phyloP scores from a whole-genome alignment of 2,888 invertebrate species.

The Catocala sponsa region DNA sequence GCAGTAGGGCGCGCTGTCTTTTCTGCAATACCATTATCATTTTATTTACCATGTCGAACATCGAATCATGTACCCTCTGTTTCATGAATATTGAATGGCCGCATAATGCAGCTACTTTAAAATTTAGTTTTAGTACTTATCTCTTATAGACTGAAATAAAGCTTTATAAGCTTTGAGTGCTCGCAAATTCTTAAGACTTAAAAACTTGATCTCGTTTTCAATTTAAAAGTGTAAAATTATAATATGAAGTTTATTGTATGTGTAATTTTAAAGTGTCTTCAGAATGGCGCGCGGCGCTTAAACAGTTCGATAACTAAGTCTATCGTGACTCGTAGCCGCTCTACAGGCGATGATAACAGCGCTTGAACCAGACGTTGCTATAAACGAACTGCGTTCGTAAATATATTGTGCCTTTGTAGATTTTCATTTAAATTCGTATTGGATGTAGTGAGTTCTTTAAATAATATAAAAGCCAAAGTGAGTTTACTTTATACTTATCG shows the following conservation, averaged over 20 bases:
- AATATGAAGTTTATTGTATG: conserved; percentile 10
- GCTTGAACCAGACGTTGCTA: background rate
- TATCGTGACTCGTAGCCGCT: background rate
- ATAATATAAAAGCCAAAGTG: conserved; percentile 38
- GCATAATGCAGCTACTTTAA: conserved; percentile 37
- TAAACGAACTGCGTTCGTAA: conserved; percentile 6
- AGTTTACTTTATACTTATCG: conserved; percentile 56
- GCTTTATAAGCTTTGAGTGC: conserved; percentile 37
- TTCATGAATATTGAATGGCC: conserved; percentile 39
- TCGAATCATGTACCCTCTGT: conserved; percentile 25
- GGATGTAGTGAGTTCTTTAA: conserved; percentile 28
- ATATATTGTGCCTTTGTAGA: conserved; percentile 15
- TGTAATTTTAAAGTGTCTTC: background rate
- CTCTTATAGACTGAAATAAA: conserved; percentile 34
- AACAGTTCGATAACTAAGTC: background rate
- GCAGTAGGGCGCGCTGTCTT: conserved; percentile 29
- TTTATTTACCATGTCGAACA: conserved; percentile 35
- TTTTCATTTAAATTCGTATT: conserved; percentile 24
- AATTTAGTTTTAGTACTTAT: conserved; percentile 36
- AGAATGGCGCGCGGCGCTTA: background rate
- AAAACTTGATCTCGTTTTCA: conserved; percentile 31
- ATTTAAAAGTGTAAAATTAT: conserved; percentile 33
- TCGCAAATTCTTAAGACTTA: conserved; percentile 32
- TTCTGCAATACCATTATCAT: conserved; percentile 34
- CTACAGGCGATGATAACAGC: conserved; percentile 2